phyloP scores from a whole-genome alignment of 2,113 vertebrate genomes.

The Hippolais icterina region DNA sequence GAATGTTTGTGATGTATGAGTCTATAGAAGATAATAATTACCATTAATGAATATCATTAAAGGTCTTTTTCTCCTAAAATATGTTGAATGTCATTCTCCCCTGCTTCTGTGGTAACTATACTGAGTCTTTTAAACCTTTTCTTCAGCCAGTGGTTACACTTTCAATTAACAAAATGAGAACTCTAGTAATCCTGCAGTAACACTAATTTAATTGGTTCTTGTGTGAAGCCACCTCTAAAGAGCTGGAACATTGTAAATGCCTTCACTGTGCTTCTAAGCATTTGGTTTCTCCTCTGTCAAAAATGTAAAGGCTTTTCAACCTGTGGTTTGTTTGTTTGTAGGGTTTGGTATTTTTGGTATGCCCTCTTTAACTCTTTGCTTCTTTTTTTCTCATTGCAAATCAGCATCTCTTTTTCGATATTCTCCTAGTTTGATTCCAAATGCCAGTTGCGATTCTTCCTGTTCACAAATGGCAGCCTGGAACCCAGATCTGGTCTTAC shows the following conservation, averaged over 20 bases:
- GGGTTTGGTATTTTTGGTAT: neutral
- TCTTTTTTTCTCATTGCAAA: slow-evolving; percentile 25
- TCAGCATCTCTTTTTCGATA: slow-evolving; percentile 28
- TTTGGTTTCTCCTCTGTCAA: slow-evolving; percentile 16
- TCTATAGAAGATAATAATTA: neutral
- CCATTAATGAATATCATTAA: neutral
- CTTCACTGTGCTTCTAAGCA: neutral
- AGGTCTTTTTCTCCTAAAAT: neutral
- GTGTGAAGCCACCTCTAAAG: neutral
- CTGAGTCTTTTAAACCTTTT: slow-evolving; percentile 3
- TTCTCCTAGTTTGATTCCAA: slow-evolving; percentile 48
- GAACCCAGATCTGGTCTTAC: slow-evolving; percentile 31
- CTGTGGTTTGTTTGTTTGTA: neutral
- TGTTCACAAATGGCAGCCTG: neutral
- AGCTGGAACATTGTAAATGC: neutral
- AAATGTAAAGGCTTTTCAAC: slow-evolving; percentile 2
- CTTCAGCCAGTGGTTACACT: slow-evolving; percentile 23
- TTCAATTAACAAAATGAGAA: neutral
- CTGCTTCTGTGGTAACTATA: neutral
- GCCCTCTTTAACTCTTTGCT: neutral
- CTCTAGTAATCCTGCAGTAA: neutral
- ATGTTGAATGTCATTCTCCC: neutral
- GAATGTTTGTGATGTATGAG: neutral
- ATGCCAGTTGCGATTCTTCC: slow-evolving; percentile 57
- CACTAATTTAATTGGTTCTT: neutral